Percentiles rank a stretch among this genome's conserved stretches.
Conservation (phyloP, 1,140 invertebrate species). For the Zaprionus tsacasi region DNA sequence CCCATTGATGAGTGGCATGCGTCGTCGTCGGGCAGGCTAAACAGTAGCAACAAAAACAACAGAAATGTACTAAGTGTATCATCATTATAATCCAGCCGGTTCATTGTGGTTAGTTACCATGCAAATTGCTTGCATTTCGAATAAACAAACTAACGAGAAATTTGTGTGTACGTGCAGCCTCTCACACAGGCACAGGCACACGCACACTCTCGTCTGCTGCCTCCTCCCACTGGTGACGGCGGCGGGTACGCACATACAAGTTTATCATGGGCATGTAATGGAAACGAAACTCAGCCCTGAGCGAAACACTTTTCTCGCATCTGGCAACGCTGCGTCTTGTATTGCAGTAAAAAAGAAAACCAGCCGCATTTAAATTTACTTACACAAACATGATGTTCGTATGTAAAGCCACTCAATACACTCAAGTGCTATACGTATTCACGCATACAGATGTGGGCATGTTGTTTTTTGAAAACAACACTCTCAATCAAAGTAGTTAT, state of each 20-base stretch:
- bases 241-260: not conserved
- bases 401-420: constrained; percentile 1
- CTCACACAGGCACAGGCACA: constrained; percentile 27
- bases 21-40: too few species aligned
- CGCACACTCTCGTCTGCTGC: not conserved
- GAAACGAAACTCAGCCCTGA: constrained; percentile 40
- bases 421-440: constrained; percentile 1
- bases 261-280: constrained; percentile 24
- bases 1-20: constrained; percentile 21
- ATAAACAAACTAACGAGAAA: constrained; percentile 14
- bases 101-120: constrained; percentile 8
- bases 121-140: constrained; percentile 12
- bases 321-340: constrained; percentile 59
- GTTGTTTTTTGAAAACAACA: constrained; percentile 56
- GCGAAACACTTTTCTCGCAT: constrained; percentile 51
- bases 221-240: not conserved
- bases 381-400: constrained; percentile 7
- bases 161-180: constrained; percentile 53
- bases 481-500: constrained; percentile 37
- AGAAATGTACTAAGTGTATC: constrained; percentile 12
- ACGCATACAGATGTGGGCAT: constrained; percentile 34
- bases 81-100: constrained; percentile 16
- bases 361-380: constrained; percentile 35
- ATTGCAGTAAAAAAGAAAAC: constrained; percentile 35
- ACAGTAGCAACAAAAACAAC: constrained; percentile 7